Percentiles rank a stretch among this genome's conserved stretches.
Conservation (phyloP, 2,113 vertebrate species). For the Oryzias melastigma region DNA sequence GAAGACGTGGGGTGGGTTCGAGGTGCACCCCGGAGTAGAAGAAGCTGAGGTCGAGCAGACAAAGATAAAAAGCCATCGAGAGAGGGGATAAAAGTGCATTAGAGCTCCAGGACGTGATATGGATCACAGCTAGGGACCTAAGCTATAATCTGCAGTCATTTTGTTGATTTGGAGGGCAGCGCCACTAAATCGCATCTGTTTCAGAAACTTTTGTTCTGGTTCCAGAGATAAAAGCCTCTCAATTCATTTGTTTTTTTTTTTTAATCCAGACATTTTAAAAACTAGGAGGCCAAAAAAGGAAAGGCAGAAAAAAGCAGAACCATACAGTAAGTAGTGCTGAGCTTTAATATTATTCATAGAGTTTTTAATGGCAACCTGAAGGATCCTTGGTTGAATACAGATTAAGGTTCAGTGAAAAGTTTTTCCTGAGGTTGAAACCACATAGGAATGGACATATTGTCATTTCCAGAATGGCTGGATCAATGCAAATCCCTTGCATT, state of each 20-base stretch:
- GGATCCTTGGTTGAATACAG: constrained; percentile 62
- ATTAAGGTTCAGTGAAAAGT: constrained; percentile 48
- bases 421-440: constrained; percentile 18
- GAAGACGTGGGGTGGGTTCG: constrained; percentile 10
- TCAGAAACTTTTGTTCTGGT: constrained; percentile 31
- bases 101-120: constrained; percentile 48
- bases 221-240: constrained; percentile 23
- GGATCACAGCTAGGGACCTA: constrained; percentile 39
- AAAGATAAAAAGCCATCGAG: constrained; percentile 44
- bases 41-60: constrained; percentile 36
- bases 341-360: constrained; percentile 75
- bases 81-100: constrained; percentile 48
- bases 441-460: constrained; percentile 42
- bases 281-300: constrained; percentile 20
- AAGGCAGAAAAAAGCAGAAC: constrained; percentile 10
- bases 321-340: constrained; percentile 36
- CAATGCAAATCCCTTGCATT: constrained; percentile 69
- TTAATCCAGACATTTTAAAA: constrained; percentile 33
- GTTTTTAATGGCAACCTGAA: constrained; percentile 55
- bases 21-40: constrained; percentile 28
- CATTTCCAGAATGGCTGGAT: constrained; percentile 43
- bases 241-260: constrained; percentile 40
- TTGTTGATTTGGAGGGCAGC: constrained; percentile 40
- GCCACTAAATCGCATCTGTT: constrained; percentile 34
- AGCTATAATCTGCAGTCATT: constrained; percentile 51